A percentile compares a stretch with the other conserved stretches of the same genome.
These are phyloP conservation scores for Drosophila suzukii DNA, from an alignment of 1,140 invertebrate genomes.

Conservation along the genomic window DNA sequence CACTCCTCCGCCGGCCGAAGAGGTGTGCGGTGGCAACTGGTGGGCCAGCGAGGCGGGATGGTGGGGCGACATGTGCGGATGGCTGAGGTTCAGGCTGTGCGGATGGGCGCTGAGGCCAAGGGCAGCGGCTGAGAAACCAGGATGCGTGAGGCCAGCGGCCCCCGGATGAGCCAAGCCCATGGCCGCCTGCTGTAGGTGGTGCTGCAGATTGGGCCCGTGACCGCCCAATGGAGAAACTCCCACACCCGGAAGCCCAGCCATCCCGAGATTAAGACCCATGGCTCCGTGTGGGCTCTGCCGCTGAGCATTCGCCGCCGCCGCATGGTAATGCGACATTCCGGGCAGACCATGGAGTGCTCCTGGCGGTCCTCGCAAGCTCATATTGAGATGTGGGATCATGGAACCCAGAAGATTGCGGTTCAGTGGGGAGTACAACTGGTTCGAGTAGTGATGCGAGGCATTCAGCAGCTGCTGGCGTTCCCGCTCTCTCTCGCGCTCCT, in stretches of 20 bases:
- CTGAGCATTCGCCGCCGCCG: constrained; percentile 73
- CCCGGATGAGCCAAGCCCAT: constrained; percentile 66
- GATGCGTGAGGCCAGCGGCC: constrained; percentile 70
- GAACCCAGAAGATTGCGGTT: constrained; percentile 75
- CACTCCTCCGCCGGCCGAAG: constrained; percentile 45
- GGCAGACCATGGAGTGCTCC: constrained; percentile 66
- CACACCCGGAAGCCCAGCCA: constrained; percentile 60
- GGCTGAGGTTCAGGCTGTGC: constrained; percentile 77
- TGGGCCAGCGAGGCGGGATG: constrained; percentile 61
- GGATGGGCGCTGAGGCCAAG: constrained; percentile 73
- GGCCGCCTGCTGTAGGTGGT: constrained; percentile 76
- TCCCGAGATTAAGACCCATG: constrained; percentile 78
- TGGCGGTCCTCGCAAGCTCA: constrained; percentile 72
- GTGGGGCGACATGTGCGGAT: constrained; percentile 82
- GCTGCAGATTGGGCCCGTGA: constrained; percentile 74
- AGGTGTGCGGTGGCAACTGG: constrained; percentile 70
- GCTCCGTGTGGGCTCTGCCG: constrained; percentile 71
- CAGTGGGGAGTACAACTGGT: constrained; percentile 75
- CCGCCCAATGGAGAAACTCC: constrained; percentile 45
- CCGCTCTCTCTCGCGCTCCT: constrained; percentile 68
- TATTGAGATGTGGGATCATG: constrained; percentile 78
- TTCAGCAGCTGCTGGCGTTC: constrained; percentile 76
- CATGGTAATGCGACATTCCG: constrained; percentile 79
- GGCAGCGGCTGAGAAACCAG: constrained; percentile 72
- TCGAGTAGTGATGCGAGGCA: constrained; percentile 81